Evolutionary conservation across 37 sponge, comb jelly and placozoan genomes (phyloP).

Genomic region (Amphimedon queenslandica): DNA sequence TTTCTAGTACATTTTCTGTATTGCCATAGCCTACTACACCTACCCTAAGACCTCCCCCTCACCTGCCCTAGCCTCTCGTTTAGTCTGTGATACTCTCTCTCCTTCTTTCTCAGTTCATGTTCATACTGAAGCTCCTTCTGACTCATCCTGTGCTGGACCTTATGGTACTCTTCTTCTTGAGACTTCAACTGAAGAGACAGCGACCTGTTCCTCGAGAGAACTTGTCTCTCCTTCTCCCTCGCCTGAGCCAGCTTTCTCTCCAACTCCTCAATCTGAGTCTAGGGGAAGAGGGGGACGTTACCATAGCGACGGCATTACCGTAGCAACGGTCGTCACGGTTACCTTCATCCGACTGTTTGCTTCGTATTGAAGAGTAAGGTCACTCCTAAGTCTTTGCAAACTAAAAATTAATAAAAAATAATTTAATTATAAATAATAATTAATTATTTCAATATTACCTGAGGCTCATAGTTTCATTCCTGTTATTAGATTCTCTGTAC

Average conservation of each 20-base stretch:
- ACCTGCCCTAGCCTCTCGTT: constrained; percentile 72
- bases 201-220: constrained; percentile 29
- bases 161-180: constrained; percentile 63
- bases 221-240: constrained; percentile 52
- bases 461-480: too few relatives aligned
- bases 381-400: not conserved
- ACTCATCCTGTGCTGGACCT: constrained; percentile 47
- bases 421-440: too few relatives aligned
- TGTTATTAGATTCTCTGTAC: too few relatives aligned
- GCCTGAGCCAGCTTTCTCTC: constrained; percentile 24
- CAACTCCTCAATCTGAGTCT: not conserved
- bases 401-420: not conserved
- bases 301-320: not conserved
- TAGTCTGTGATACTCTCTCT: constrained; percentile 61
- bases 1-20: too few relatives aligned
- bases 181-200: constrained; percentile 42
- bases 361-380: not conserved
- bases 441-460: too few relatives aligned
- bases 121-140: constrained; percentile 65
- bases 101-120: constrained; percentile 75
- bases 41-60: too few relatives aligned
- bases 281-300: not conserved
- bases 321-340: too few relatives aligned
- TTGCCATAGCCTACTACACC: too few relatives aligned
- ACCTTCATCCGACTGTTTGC: not conserved